Conservation (phyloP, 2,888 invertebrate species). For the Sipha maydis region DNA sequence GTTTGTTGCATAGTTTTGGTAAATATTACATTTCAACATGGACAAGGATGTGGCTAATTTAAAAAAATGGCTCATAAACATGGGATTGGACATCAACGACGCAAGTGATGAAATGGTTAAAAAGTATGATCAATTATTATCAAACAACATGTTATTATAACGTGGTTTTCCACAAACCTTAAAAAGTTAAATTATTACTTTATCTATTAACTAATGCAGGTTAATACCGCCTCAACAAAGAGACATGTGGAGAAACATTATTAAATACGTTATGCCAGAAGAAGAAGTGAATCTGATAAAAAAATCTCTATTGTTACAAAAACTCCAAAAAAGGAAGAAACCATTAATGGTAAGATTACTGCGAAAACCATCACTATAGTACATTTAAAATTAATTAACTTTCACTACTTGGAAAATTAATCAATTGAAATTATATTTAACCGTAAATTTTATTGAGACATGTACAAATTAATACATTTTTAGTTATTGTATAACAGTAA, state of each 20-base stretch:
- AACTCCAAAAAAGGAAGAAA: constrained; percentile 49
- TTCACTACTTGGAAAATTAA: too few relatives aligned
- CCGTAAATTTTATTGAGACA: too few relatives aligned
- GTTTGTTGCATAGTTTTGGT: background rate
- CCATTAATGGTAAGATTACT: constrained; percentile 28
- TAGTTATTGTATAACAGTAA: too few relatives aligned
- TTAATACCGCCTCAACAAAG: constrained; percentile 61
- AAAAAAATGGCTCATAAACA: constrained; percentile 36
- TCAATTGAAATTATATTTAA: too few relatives aligned
- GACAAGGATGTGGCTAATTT: constrained; percentile 15
- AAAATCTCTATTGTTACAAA: constrained; percentile 60
- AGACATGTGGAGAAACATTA: constrained; percentile 62
- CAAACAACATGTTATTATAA: too few relatives aligned
- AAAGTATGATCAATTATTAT: constrained; percentile 24
- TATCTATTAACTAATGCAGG: background rate
- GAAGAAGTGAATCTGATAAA: constrained; percentile 54
- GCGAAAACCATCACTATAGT: background rate
- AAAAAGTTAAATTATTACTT: too few relatives aligned
- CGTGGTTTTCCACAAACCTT: too few relatives aligned
- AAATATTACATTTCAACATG: background rate
- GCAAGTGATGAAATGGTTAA: constrained; percentile 4
- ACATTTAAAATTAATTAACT: background rate
- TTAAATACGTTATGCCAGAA: constrained; percentile 56
- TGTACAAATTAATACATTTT: too few relatives aligned
- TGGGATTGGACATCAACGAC: constrained; percentile 7